Base-by-base conservation (phyloP, 2,797 vertebrate genomes). In the Pseudomugil tenellus region DNA sequence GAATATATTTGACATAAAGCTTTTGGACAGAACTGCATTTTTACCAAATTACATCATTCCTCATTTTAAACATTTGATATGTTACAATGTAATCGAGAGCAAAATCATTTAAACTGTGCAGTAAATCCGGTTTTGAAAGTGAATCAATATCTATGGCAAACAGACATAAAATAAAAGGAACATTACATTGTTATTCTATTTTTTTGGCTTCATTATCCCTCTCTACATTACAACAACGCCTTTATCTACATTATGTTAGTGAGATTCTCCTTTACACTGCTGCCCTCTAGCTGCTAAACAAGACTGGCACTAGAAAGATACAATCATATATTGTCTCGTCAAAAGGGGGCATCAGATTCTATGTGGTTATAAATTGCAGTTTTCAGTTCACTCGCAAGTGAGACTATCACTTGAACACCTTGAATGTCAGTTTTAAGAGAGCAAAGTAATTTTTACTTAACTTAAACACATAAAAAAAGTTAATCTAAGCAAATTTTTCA, bases 261-360 rank as follows among this genome's bases (percentile, higher is more conserved):
- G 13, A 35, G 11, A 35, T 35, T 35, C 34, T 35, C 34, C 10
- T 31, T 31, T 37, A 59, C 25, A 59, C 11, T 61, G n/a, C 56
- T 84, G 92, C 86, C 95, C 95, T 94, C 93, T 94, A 95, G 95
- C 92, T 95, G 95, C 89, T 94, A 94, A 90, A 85, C 90, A 81
- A n/a, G 81, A 46, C 39, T 77, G 21, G 26, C n/a, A 29, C 10
- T 0, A 61, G 7, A 21, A 19, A 19, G 21, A 53, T 1, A 43
- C 26, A 60, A 70, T 65, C 34, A 41, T 67, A 54, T 11, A 68
- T 48, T 29, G 26, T 51, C 13, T 72, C 39, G 35, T 54, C 84
- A 77, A 29, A 63, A 49, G 86, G 25, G 66, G 85, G 89, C 79
- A 88, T 84, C 71, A 89, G 26, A 85, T 79, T 67, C 10, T 61